Base-by-base conservation (phyloP, 2,113 vertebrate genomes). In the Danionella cerebrum region DNA sequence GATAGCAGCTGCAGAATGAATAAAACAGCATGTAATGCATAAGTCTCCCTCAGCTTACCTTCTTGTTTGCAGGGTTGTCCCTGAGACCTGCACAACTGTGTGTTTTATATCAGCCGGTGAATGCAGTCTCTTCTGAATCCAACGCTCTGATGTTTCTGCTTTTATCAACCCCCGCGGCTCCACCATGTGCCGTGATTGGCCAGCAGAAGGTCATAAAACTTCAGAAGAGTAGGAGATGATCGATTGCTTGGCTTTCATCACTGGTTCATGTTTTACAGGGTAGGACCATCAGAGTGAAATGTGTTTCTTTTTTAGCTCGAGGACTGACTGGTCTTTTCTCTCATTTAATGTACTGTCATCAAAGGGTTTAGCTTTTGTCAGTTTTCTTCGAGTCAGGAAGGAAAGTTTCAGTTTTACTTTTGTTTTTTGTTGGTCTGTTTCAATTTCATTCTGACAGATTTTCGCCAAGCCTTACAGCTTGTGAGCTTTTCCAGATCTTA, bases 161-260 rank as follows among this genome's bases (percentile, higher is more conserved):
- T 73, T 72, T 80, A 74, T 81, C 74, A 73, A 59, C 68, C 70
- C 38, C 65, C 62, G 16, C 72, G 39, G 76, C 27, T 42, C 38
- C 47, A 21, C 0, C 22, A 53, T 12, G 6, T 42, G 33, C 7
- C 4, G 33, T 67, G 82, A 80, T 83, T 85, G 83, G 79, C 39
- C 51, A 65, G 62, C 21, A 53, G 35, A 1, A n/a, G 19, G 69
- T 67, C 51, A 78, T 87, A 85, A 85, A 86, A 24, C 54, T 47
- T 72, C 76, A 70, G 77, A 81, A 21, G 18, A 76, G 77, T 68
- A 42, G 35, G 42, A 62, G 62, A 77, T 76, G 13, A 70, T 71
- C 69, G 39, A 60, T 55, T 44, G 27, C 3, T 41, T 24, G 54
- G 22, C 24, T 18, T 19, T 24, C 16, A 7, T 38, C 1, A n/a